Conservation (phyloP, 2,797 vertebrate species). For the Karalla daura region DNA sequence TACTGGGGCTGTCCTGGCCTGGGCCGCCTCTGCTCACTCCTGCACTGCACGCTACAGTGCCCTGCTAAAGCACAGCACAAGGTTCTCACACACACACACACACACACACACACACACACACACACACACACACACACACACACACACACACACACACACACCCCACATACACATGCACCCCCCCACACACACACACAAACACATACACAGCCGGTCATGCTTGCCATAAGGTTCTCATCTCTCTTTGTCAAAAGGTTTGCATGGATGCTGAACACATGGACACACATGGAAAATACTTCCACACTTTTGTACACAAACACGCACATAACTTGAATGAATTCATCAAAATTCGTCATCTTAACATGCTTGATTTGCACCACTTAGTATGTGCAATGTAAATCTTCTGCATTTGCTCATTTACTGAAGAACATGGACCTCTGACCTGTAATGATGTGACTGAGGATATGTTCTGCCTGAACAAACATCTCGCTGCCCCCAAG, state of each 20-base stretch:
- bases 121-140: constrained; percentile 61
- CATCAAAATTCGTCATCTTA: neutral
- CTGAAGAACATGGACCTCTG: neutral
- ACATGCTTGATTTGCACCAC: neutral
- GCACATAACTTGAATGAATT: neutral
- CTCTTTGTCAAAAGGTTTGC: constrained; percentile 38
- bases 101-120: constrained; percentile 72
- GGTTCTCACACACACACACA: constrained; percentile 82
- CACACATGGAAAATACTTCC: neutral
- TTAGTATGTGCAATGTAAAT: neutral
- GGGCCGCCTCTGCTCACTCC: constrained; percentile 88
- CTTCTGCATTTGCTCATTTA: neutral
- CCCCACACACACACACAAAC: constrained; percentile 75
- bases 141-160: constrained; percentile 72
- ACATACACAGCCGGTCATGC: constrained; percentile 44
- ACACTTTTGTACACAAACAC: neutral
- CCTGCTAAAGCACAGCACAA: constrained; percentile 74
- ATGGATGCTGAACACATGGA: constrained; percentile 18
- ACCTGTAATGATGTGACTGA: constrained; percentile 9
- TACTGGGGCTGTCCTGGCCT: constrained; percentile 76
- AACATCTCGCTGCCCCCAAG: constrained; percentile 13
- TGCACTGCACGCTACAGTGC: constrained; percentile 88
- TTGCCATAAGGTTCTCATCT: constrained; percentile 41
- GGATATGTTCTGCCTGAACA: constrained; percentile 25
- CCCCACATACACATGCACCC: constrained; percentile 74